Percentiles rank a stretch among this genome's conserved stretches.
phyloP scores from a whole-genome alignment of 1,140 invertebrate genomes.

The Adelges cooleyi region DNA sequence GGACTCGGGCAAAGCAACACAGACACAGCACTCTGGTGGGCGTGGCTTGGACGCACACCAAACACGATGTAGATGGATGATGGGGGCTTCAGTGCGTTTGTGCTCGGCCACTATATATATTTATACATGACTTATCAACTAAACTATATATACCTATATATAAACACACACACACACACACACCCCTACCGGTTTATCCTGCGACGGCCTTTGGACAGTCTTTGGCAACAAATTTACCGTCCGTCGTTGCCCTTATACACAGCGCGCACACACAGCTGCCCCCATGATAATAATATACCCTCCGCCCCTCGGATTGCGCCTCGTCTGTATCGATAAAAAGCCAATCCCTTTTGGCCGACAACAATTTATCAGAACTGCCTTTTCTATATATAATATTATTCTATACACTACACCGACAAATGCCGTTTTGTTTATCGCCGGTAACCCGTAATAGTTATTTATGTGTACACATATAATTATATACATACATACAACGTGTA shows the following conservation, averaged over 20 bases:
- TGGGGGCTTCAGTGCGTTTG: not conserved
- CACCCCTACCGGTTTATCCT: too few species aligned
- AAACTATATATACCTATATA: not conserved
- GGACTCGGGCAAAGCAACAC: not conserved
- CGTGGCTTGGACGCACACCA: constrained; percentile 21
- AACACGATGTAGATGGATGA: constrained; percentile 25
- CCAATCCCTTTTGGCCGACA: constrained; percentile 16
- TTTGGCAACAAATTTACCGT: constrained; percentile 11
- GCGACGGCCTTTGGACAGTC: constrained; percentile 6
- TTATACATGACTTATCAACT: not conserved
- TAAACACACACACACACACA: too few species aligned
- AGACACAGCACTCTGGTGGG: constrained; percentile 1
- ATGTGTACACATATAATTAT: not conserved
- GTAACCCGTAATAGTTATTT: constrained; percentile 20
- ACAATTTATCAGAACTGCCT: constrained; percentile 8
- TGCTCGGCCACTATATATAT: not conserved
- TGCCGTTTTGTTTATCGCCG: constrained; percentile 25
- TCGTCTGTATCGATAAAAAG: not conserved
- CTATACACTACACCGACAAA: constrained; percentile 17
- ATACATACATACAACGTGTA: not conserved
- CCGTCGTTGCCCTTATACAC: too few species aligned
- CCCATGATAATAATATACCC: too few species aligned
- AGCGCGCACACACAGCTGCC: too few species aligned
- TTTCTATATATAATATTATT: too few species aligned
- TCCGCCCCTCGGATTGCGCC: too few species aligned